Base-by-base conservation (phyloP, 2,888 invertebrate genomes). In the Limnephilus lunatus region DNA sequence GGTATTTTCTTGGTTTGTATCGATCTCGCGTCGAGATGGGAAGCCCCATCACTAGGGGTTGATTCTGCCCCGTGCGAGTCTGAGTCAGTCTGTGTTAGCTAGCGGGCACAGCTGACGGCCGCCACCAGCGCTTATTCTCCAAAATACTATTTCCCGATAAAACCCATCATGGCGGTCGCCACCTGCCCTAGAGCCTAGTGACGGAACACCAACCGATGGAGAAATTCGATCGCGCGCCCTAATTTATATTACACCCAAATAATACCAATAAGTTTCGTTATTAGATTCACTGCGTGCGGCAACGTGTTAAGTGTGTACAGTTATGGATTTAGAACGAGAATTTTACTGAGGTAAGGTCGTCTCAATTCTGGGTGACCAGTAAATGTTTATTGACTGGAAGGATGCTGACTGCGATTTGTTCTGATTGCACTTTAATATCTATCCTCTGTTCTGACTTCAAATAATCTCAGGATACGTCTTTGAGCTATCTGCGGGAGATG, bases 51-150 rank as follows among this genome's bases (percentile, higher is more conserved):
- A 85, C 91, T 92, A 90, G 53, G 31, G 32, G 48, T 80, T 80
- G 86, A 83, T 81, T 91, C 85, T 80, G 86, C 81, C 85, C 86
- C 80, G 35, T 32, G 19, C 32, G 82, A 83, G 85, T 90, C 91
- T 91, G 92, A 91, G 85, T 90, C 91, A 92, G 92, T 92, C 91
- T 91, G 91, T 92, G 91, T 83, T 92, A 90, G 92, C 91, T 91
- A 90, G 92, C 88, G 90, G 92, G 92, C 91, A n/a, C 80, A 80
- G 85, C 85, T 80, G 90, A 81, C 85, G 85, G 85, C 80, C 85
- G 90, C 90, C 90, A 39, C 25, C 35, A 48, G 90, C 90, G 90
- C 90, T 80, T 32, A 32, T 31, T 53, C 30, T 32, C 53, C 39
- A 15, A 85, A 90, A 90, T 83, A 90, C 90, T 85, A 81, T 92